A percentile compares a stretch with the other conserved stretches of the same genome.
Conservation (phyloP, 2,113 vertebrate species). For the Bucco capensis region DNA sequence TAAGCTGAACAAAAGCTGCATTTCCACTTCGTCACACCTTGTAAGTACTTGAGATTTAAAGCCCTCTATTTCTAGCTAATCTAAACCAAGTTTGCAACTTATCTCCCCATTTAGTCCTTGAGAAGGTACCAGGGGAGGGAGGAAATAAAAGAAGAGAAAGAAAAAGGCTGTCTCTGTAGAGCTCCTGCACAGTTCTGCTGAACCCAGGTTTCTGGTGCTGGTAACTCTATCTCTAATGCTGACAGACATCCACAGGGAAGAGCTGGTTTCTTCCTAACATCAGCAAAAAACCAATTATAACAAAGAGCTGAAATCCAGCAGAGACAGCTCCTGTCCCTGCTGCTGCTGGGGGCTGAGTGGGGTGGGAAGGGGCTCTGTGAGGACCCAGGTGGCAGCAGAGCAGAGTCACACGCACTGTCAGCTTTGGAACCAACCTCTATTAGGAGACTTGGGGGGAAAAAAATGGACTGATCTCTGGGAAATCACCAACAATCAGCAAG, state of each 20-base stretch:
- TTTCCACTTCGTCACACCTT: conserved; percentile 70
- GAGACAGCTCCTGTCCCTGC: fast-evolving
- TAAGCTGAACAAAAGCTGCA: conserved; percentile 64
- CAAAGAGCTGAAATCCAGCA: not conserved
- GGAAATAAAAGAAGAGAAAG: not conserved
- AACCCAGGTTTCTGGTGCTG: conserved; percentile 21
- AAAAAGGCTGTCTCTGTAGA: not conserved
- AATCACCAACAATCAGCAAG: not conserved
- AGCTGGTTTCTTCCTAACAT: not conserved
- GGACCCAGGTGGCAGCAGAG: not conserved
- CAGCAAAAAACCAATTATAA: conserved; percentile 31
- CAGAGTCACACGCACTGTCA: not conserved
- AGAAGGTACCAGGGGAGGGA: conserved; percentile 20
- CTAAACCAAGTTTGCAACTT: conserved; percentile 58
- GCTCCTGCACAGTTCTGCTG: conserved; percentile 33
- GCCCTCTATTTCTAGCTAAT: conserved; percentile 56
- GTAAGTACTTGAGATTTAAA: conserved; percentile 66
- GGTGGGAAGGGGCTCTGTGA: not conserved
- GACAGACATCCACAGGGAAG: conserved; percentile 1
- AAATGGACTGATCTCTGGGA: not conserved
- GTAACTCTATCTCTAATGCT: conserved; percentile 44
- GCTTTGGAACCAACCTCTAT: not conserved
- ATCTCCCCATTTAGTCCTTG: conserved; percentile 57
- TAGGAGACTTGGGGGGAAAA: fast-evolving
- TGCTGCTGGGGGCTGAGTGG: not conserved